Conservation (phyloP, 1,140 invertebrate species). For the Thalassaphorura encarpata region DNA sequence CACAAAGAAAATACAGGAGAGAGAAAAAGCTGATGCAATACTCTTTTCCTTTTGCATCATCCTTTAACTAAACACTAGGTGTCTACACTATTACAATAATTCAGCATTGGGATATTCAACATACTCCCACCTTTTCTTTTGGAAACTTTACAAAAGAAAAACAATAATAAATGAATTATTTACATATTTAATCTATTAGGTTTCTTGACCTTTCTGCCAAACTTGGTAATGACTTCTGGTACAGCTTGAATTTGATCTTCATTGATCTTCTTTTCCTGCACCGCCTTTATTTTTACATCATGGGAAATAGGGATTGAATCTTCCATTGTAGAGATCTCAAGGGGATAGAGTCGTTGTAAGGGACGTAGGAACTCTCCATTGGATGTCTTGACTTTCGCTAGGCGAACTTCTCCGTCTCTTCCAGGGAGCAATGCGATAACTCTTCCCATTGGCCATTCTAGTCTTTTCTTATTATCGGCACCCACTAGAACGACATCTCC, state of each 20-base stretch:
- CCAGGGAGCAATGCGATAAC: slow-evolving; percentile 8
- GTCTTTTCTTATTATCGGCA: slow-evolving; percentile 14
- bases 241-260: neutral
- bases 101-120: too few relatives aligned
- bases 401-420: slow-evolving; percentile 7
- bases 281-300: neutral
- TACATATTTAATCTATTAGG: neutral
- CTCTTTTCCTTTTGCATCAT: neutral
- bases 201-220: neutral
- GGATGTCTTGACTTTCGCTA: slow-evolving; percentile 10
- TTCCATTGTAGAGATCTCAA: slow-evolving; percentile 8
- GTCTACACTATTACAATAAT: too few relatives aligned
- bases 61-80: too few relatives aligned
- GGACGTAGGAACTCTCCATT: slow-evolving; percentile 5
- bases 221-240: too few relatives aligned
- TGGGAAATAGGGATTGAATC: neutral
- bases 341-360: slow-evolving; percentile 21
- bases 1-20: neutral
- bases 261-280: neutral
- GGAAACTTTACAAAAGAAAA: neutral
- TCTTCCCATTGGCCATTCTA: slow-evolving; percentile 16
- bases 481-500: slow-evolving; percentile 20
- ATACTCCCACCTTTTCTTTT: slow-evolving; percentile 10
- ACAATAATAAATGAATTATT: neutral
- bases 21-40: neutral